Base-by-base conservation (phyloP, 2,888 invertebrate species). In the Mayetiola destructor region DNA sequence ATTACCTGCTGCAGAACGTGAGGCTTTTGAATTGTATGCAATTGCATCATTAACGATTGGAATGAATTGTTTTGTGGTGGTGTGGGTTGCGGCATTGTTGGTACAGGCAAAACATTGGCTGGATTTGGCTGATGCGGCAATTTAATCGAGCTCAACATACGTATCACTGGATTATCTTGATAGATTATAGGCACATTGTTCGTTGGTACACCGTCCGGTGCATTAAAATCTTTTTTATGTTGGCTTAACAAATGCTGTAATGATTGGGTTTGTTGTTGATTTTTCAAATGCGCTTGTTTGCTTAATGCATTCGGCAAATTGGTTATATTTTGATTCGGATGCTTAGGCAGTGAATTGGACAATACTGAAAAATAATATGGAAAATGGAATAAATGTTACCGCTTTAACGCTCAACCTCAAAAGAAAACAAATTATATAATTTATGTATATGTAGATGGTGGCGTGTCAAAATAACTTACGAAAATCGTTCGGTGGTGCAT, bases 11-110 rank as follows among this genome's bases (percentile, higher is more conserved):
- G 53, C 30, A 53, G 14, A n/a, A 27, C 18, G 3, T 53, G 56
- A 32, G 32, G 59, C 30, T 5, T 12, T 54, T 52, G 57, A 58
- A 72, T 66, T 60, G 60, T 69, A 29, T 70, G 70, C 56, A 77
- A 65, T 62, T 77, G 78, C 55, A 76, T 69, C 39, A 78, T 63
- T 61, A 77, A 66, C 60, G 72, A 75, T 61, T 75, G 73, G 20
- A 78, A 75, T 1, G 76, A 72, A 67, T 76, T 74, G 57, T 72
- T 74, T 23, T 74, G 56, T 30, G 54, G 18, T 36, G 57, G 20
- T 10, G 16, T 37, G n/a, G 36, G 29, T 39, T 53, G 27, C 40
- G 54, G 29, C n/a, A 53, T 36, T 16, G 59, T 23, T 30, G 40
- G 23, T 20, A 53, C 48, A 20, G 54, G 48, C 39, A 27, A n/a